Conservation (phyloP, 2,797 vertebrate genomes). For the Eupleurogrammus muticus region DNA sequence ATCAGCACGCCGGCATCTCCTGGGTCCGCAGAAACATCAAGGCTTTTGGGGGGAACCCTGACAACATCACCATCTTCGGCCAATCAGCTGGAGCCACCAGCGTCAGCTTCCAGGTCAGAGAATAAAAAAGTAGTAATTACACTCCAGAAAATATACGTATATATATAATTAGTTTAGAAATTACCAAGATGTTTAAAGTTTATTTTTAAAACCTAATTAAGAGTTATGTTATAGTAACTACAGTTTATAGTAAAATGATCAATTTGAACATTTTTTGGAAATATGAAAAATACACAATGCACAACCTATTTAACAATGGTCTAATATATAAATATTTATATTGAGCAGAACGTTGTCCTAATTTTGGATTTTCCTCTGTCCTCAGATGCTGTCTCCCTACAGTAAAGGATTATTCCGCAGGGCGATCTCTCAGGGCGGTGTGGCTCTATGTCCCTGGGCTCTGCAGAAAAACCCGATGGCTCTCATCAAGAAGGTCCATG, state of each 20-base stretch:
- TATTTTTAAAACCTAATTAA: too few relatives aligned
- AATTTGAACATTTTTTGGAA: too few relatives aligned
- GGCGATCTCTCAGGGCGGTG: conserved; percentile 89
- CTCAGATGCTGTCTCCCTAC: conserved; percentile 86
- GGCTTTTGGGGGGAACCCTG: conserved; percentile 88
- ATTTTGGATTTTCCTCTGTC: not conserved
- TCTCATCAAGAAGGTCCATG: conserved; percentile 83
- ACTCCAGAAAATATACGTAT: too few relatives aligned
- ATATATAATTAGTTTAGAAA: too few relatives aligned
- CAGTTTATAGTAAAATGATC: too few relatives aligned
- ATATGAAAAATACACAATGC: too few relatives aligned
- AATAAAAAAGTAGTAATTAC: not conserved
- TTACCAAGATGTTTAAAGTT: too few relatives aligned
- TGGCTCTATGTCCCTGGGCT: conserved; percentile 85
- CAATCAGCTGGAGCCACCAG: conserved; percentile 89
- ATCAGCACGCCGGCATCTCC: conserved; percentile 92
- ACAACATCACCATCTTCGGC: conserved; percentile 92
- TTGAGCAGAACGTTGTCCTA: too few relatives aligned
- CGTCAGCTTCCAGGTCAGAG: conserved; percentile 88
- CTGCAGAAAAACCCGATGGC: conserved; percentile 85
- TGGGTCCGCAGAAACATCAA: conserved; percentile 93
- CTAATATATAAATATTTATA: too few relatives aligned
- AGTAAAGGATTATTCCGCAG: conserved; percentile 88
- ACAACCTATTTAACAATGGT: too few relatives aligned
- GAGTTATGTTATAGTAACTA: too few relatives aligned